Conservation (phyloP, 2,113 vertebrate species). For the Indri indri region DNA sequence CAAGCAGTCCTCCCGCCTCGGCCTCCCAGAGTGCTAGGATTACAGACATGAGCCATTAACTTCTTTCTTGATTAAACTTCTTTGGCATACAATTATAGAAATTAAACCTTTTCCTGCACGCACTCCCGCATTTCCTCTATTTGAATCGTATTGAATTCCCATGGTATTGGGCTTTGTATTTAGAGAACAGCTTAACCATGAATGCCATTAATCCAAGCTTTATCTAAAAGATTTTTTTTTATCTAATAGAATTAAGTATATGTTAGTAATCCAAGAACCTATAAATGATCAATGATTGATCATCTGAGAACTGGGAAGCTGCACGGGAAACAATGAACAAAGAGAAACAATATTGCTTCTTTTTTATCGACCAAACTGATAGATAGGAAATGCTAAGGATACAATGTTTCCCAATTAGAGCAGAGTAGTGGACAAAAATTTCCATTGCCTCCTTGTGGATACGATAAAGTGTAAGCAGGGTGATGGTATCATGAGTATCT, state of each 20-base stretch:
- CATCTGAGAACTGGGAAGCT: not conserved
- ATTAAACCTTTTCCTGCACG: not conserved
- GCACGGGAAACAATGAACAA: not conserved
- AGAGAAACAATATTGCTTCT: not conserved
- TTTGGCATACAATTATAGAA: slow-evolving; percentile 16
- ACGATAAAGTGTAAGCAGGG: not conserved
- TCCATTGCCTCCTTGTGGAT: not conserved
- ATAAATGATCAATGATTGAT: not conserved
- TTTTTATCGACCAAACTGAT: not conserved
- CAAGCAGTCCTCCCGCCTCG: no score
- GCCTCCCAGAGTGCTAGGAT: no score
- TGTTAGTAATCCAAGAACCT: not conserved
- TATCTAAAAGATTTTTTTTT: not conserved
- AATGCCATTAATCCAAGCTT: not conserved
- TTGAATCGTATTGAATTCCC: not conserved
- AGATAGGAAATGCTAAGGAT: not conserved
- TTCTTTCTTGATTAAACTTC: slow-evolving; percentile 1
- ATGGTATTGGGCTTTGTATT: not conserved
- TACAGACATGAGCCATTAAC: not conserved
- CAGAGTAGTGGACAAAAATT: not conserved
- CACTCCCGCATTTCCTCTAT: not conserved
- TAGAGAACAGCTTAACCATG: not conserved
- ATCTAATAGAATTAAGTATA: not conserved
- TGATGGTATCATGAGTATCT: not conserved
- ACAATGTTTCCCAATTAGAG: not conserved